A percentile compares a stretch with the other conserved stretches of the same genome.
phyloP scores from a whole-genome alignment of 2,888 invertebrate species.

The Cheiracanthium punctorium region DNA sequence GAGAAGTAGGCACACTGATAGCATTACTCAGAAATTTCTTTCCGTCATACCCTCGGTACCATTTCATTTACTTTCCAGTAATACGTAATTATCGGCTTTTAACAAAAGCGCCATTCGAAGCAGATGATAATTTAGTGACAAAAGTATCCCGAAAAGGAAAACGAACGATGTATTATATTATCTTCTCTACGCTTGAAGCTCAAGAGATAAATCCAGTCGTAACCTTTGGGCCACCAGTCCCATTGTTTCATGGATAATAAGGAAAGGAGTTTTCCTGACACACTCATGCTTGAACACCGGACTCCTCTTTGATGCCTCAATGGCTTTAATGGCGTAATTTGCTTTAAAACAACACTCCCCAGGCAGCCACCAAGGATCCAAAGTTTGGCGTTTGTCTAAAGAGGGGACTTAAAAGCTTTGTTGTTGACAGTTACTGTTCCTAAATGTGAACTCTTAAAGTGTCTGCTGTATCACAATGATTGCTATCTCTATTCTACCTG shows the following conservation, averaged over 20 bases:
- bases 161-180: slow-evolving; percentile 45
- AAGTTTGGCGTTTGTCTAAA: slow-evolving; percentile 62
- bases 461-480: slow-evolving; percentile 57
- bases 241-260: slow-evolving; percentile 69
- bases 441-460: slow-evolving; percentile 60
- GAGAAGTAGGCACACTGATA: no score
- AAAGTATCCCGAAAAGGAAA: slow-evolving; percentile 62
- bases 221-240: slow-evolving; percentile 41
- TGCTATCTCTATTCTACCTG: slow-evolving; percentile 44
- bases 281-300: slow-evolving; percentile 46
- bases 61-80: slow-evolving; percentile 54
- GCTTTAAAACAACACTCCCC: slow-evolving; percentile 69
- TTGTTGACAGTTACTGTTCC: slow-evolving; percentile 67
- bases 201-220: slow-evolving; percentile 59
- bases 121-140: slow-evolving; percentile 63
- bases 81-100: slow-evolving; percentile 67
- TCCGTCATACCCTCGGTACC: slow-evolving; percentile 28
- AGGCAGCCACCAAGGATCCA: slow-evolving; percentile 50
- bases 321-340: slow-evolving; percentile 68
- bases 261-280: slow-evolving; percentile 58
- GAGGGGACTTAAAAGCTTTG: slow-evolving; percentile 67
- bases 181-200: slow-evolving; percentile 56
- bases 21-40: no score
- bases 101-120: slow-evolving; percentile 44
- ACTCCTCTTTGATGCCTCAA: slow-evolving; percentile 53